These are phyloP conservation scores for Danio tinwini DNA, from an alignment of 2,797 vertebrate species.

Conservation along the genomic window DNA sequence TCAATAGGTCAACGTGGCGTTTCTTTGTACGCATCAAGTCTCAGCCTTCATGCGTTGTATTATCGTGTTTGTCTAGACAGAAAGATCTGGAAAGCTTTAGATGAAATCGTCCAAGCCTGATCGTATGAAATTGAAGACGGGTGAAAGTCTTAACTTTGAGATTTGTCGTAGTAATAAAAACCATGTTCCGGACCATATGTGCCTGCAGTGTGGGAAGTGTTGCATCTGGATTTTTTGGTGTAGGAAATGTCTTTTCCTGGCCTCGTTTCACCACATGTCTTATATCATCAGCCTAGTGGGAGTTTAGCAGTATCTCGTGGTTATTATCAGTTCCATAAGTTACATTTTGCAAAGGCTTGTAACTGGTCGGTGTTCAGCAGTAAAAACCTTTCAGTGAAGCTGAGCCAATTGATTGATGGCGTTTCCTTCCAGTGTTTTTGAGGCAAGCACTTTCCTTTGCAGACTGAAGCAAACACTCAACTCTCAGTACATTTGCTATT, in stretches of 20 bases:
- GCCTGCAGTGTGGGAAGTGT: slow-evolving; percentile 45
- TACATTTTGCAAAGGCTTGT: neutral
- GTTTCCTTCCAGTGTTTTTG: slow-evolving; percentile 9
- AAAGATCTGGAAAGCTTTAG: slow-evolving; percentile 10
- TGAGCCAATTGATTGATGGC: slow-evolving; percentile 5
- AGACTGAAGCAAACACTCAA: slow-evolving; percentile 5
- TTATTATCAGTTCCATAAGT: neutral
- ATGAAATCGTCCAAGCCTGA: neutral
- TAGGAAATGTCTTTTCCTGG: slow-evolving; percentile 52
- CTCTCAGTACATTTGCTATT: neutral
- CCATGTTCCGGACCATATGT: slow-evolving; percentile 26
- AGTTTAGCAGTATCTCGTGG: slow-evolving; percentile 20
- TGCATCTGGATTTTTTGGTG: slow-evolving; percentile 47
- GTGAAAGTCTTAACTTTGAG: slow-evolving; percentile 16
- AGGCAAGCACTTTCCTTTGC: neutral
- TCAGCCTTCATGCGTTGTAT: neutral
- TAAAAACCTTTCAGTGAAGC: slow-evolving; percentile 7
- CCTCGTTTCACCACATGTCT: slow-evolving; percentile 48
- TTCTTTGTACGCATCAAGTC: neutral
- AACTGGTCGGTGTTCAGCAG: slow-evolving; percentile 20
- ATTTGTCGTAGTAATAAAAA: slow-evolving; percentile 44
- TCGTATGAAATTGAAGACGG: slow-evolving; percentile 25
- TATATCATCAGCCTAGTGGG: slow-evolving; percentile 39
- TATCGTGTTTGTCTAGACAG: neutral
- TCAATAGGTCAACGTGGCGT: slow-evolving; percentile 24